Percentiles rank a stretch among this genome's conserved stretches.
Conservation (phyloP, 2,888 invertebrate species). For the Gastracanthus pulcherrimus region DNA sequence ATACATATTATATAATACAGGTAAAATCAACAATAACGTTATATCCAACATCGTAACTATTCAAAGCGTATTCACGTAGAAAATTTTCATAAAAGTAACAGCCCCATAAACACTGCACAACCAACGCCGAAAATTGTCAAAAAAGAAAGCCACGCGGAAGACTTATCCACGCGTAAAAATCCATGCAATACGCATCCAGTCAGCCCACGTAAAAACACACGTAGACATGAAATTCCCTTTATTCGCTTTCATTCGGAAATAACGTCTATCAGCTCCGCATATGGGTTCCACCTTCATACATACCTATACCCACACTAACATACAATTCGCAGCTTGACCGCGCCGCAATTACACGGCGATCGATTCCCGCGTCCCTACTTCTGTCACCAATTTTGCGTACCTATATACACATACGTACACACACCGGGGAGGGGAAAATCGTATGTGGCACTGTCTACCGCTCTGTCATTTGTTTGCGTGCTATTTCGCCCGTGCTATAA, state of each 20-base stretch:
- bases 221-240: neutral
- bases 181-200: neutral
- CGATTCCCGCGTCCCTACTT: constrained; percentile 12
- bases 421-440: neutral
- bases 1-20: too few relatives aligned
- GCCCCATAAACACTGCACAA: neutral
- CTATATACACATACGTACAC: neutral
- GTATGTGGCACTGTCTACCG: too few relatives aligned
- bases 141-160: neutral
- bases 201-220: neutral
- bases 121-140: neutral
- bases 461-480: neutral
- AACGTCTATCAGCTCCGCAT: neutral
- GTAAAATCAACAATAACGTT: too few relatives aligned
- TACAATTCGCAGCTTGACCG: neutral
- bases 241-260: neutral
- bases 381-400: constrained; percentile 8
- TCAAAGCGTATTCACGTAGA: too few relatives aligned
- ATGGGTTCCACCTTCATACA: neutral
- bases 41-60: too few relatives aligned
- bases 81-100: neutral
- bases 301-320: neutral
- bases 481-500: too few relatives aligned
- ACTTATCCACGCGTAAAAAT: neutral
- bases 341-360: constrained; percentile 12